phyloP scores from a whole-genome alignment of 2,797 vertebrate species.

The Spheniscus humboldti region DNA sequence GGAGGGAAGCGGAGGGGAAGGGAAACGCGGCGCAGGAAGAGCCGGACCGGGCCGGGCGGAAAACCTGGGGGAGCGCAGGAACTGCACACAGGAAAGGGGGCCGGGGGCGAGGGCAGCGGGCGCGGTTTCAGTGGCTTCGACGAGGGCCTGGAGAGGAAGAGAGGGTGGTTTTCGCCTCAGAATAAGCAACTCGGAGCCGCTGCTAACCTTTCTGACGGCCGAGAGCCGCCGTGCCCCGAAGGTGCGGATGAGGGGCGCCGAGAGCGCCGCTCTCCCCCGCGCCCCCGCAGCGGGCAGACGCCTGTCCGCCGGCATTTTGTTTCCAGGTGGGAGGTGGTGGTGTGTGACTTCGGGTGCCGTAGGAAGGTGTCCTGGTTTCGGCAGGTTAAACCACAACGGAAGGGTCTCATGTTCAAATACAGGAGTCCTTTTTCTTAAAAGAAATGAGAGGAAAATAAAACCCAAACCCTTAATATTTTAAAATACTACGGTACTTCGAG shows the following conservation, averaged over 20 bases:
- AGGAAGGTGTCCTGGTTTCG: too few relatives aligned
- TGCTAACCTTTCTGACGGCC: neutral
- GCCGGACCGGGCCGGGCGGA: neutral
- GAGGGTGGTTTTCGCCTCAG: neutral
- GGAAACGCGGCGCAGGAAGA: neutral
- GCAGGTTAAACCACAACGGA: too few relatives aligned
- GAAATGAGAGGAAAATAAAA: neutral
- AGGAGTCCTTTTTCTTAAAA: neutral
- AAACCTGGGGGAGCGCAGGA: neutral
- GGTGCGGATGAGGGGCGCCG: neutral
- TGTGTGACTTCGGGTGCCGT: accelerated
- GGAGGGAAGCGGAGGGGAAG: neutral
- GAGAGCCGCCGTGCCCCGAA: neutral
- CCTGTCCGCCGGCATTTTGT: accelerated
- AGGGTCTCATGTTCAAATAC: neutral
- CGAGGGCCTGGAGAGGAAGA: neutral
- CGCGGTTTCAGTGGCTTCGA: neutral
- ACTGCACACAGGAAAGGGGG: neutral
- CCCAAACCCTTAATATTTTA: neutral
- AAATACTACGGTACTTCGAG: neutral
- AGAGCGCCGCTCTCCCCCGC: too few relatives aligned
- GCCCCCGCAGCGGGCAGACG: neutral
- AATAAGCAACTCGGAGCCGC: neutral
- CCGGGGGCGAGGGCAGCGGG: neutral
- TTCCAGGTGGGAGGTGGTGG: accelerated